Conservation (phyloP, 2,113 vertebrate species). For the Amblyornis subalaris region DNA sequence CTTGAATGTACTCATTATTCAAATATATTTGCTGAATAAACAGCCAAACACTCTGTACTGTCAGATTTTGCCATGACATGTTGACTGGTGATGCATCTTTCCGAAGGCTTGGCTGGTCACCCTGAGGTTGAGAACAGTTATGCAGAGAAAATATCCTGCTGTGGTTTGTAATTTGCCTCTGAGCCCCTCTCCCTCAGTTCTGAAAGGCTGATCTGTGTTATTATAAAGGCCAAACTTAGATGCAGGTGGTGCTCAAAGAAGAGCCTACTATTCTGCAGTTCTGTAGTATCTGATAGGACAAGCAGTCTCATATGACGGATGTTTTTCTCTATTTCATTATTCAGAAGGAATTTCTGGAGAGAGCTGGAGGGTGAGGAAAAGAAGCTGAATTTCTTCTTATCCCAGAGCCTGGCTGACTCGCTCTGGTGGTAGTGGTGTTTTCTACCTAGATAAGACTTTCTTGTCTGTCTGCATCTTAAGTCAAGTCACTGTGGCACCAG, state of each 20-base stretch:
- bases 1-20: conserved; percentile 33
- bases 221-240: not conserved
- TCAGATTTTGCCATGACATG: conserved; percentile 27
- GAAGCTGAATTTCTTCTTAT: not conserved
- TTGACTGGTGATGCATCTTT: conserved; percentile 24
- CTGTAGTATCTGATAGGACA: not conserved
- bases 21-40: conserved; percentile 40
- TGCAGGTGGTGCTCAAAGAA: not conserved
- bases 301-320: not conserved
- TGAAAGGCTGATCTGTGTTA: not conserved
- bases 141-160: not conserved
- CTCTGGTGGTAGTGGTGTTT: not conserved
- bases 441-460: not conserved
- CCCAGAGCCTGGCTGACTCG: not conserved
- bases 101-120: not conserved
- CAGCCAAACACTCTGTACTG: not conserved
- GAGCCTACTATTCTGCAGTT: not conserved
- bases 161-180: not conserved
- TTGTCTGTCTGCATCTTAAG: not conserved
- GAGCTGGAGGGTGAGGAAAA: not conserved
- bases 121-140: conserved; percentile 12
- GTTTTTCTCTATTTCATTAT: not conserved
- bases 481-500: not conserved
- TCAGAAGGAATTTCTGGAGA: not conserved
- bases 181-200: not conserved